Conservation (phyloP, 2,797 vertebrate genomes). For the Carapus acus region DNA sequence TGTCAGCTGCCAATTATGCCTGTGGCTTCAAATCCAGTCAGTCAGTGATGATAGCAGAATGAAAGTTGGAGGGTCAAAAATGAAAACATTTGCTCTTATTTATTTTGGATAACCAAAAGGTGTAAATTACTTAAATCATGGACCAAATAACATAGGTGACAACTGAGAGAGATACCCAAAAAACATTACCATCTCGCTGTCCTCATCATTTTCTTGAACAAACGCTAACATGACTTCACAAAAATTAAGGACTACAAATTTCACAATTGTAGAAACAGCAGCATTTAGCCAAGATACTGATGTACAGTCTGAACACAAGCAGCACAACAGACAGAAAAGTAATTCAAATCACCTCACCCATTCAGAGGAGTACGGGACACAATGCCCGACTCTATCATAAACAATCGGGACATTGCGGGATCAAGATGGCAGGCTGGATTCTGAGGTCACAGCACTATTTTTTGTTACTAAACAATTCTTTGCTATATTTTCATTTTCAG, state of each 20-base stretch:
- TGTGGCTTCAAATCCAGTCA: slow-evolving; percentile 8
- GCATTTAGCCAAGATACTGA: background rate
- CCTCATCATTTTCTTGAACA: too few relatives aligned
- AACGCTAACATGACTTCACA: too few relatives aligned
- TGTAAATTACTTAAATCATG: too few relatives aligned
- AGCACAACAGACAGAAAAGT: too few relatives aligned
- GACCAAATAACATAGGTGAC: too few relatives aligned
- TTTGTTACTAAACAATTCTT: background rate
- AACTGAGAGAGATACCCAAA: too few relatives aligned
- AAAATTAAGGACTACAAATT: too few relatives aligned
- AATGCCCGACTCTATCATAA: background rate
- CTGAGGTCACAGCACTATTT: background rate
- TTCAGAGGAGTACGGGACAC: background rate
- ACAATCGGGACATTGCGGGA: background rate
- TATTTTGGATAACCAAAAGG: background rate
- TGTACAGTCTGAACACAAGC: background rate
- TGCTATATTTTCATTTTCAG: background rate
- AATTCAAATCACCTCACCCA: background rate
- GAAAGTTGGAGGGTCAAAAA: slow-evolving; percentile 4
- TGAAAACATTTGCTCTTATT: slow-evolving; percentile 9
- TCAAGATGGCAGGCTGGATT: background rate
- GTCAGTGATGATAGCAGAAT: background rate
- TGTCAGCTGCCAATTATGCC: slow-evolving; percentile 5
- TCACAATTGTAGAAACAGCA: too few relatives aligned
- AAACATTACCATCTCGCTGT: too few relatives aligned